These are phyloP conservation scores for Excalfactoria chinensis DNA, from an alignment of 2,113 vertebrate genomes.

Conservation along the genomic window DNA sequence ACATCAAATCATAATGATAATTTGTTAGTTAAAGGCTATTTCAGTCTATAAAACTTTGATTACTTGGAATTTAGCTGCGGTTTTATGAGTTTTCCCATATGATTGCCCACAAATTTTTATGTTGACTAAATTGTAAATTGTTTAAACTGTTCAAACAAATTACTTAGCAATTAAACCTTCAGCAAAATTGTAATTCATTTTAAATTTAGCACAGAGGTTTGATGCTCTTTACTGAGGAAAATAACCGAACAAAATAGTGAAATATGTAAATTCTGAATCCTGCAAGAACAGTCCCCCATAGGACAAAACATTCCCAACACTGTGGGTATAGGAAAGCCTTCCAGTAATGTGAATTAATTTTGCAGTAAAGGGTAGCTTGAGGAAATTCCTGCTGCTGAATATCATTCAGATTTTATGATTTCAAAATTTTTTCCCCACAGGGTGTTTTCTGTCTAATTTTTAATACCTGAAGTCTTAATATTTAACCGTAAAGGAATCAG, in stretches of 20 bases:
- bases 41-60: slow-evolving; percentile 99
- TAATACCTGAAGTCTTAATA: slow-evolving; percentile 66
- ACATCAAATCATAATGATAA: slow-evolving; percentile 98
- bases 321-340: slow-evolving; percentile 63
- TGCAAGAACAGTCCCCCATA: slow-evolving; percentile 68
- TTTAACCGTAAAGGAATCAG: slow-evolving; percentile 54
- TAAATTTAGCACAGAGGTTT: slow-evolving; percentile 84
- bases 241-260: slow-evolving; percentile 78
- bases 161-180: slow-evolving; percentile 89
- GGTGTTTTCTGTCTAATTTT: slow-evolving; percentile 55
- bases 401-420: slow-evolving; percentile 67
- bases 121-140: slow-evolving; percentile 89
- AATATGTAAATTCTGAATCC: slow-evolving; percentile 80
- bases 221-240: slow-evolving; percentile 81
- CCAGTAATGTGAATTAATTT: slow-evolving; percentile 73
- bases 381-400: slow-evolving; percentile 68
- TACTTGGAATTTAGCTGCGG: slow-evolving; percentile 95
- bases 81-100: slow-evolving; percentile 95
- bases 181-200: slow-evolving; percentile 87
- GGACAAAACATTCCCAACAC: slow-evolving; percentile 73
- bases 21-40: slow-evolving; percentile 98
- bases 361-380: slow-evolving; percentile 63
- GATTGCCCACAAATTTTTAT: slow-evolving; percentile 96
- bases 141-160: slow-evolving; percentile 90
- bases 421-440: slow-evolving; percentile 45